A percentile compares a stretch with the other conserved stretches of the same genome.
Evolutionary conservation across 2,888 invertebrate species (phyloP).

Genomic region (Drosophila leonis): DNA sequence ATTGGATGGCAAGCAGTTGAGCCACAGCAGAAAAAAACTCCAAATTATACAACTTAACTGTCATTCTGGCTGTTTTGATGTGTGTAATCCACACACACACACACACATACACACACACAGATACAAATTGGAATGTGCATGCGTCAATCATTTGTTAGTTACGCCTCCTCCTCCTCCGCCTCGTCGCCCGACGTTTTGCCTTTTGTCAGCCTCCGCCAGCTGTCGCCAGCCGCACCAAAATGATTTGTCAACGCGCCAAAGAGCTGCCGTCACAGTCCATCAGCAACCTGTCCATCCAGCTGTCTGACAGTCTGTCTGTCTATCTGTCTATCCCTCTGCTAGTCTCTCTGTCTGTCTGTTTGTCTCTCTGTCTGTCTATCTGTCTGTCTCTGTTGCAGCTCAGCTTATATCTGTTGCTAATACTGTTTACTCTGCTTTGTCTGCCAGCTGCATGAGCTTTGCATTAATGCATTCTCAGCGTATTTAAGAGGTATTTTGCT

Average conservation of each 20-base stretch:
- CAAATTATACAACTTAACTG: constrained; percentile 31
- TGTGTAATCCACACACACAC: constrained; percentile 57
- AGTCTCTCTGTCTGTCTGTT: neutral
- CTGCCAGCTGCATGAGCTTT: constrained; percentile 37
- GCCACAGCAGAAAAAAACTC: neutral
- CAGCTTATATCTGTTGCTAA: constrained; percentile 49
- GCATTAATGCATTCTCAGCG: constrained; percentile 28
- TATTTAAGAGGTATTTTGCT: neutral
- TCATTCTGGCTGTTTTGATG: constrained; percentile 43
- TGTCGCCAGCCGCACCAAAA: constrained; percentile 65
- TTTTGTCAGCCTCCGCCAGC: constrained; percentile 42
- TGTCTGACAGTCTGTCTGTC: constrained; percentile 31
- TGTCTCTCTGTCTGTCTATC: constrained; percentile 13
- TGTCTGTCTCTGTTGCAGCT: constrained; percentile 18
- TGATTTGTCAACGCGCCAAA: constrained; percentile 73
- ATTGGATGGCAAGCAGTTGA: constrained; percentile 46
- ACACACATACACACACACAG: constrained; percentile 23
- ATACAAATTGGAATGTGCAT: constrained; percentile 30
- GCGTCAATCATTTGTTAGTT: constrained; percentile 62
- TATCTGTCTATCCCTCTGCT: constrained; percentile 11
- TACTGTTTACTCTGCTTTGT: constrained; percentile 51
- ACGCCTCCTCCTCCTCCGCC: neutral
- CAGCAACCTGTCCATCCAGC: constrained; percentile 52
- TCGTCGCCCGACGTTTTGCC: neutral
- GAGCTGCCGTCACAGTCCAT: constrained; percentile 55